Conservation (phyloP, 2,888 invertebrate genomes). For the Euzetes globulus region DNA sequence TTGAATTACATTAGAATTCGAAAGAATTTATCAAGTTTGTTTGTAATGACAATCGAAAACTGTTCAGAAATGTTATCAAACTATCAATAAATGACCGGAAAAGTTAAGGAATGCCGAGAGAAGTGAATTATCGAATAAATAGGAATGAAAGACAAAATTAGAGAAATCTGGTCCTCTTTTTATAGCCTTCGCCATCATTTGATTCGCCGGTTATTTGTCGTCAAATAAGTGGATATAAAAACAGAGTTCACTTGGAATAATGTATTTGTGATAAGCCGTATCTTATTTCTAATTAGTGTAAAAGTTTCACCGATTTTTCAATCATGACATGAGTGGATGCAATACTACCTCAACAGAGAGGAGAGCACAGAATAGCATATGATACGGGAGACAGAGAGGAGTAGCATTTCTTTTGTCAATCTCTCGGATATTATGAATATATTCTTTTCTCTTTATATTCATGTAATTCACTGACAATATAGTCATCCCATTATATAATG, state of each 20-base stretch:
- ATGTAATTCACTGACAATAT: background rate
- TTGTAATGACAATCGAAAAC: no score
- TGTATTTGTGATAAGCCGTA: slow-evolving; percentile 11
- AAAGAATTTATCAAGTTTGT: no score
- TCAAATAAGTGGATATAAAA: background rate
- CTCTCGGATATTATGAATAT: slow-evolving; percentile 9
- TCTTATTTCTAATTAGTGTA: slow-evolving; percentile 26
- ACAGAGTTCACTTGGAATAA: background rate
- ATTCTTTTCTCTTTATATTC: background rate
- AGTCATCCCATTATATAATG: slow-evolving; percentile 16
- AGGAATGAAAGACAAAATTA: background rate
- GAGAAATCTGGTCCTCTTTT: background rate
- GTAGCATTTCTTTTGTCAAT: background rate
- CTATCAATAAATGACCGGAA: no score
- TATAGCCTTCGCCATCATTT: no score
- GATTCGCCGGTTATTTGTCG: no score
- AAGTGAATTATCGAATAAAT: background rate
- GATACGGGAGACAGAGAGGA: background rate
- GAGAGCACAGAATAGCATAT: background rate
- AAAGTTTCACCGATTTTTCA: slow-evolving; percentile 26
- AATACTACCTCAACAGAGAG: background rate
- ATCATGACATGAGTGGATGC: slow-evolving; percentile 25
- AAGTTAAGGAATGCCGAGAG: no score
- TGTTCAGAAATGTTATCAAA: no score
- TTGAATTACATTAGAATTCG: no score